phyloP scores from a whole-genome alignment of 1,140 invertebrate species.

The Drosophila lowei region DNA sequence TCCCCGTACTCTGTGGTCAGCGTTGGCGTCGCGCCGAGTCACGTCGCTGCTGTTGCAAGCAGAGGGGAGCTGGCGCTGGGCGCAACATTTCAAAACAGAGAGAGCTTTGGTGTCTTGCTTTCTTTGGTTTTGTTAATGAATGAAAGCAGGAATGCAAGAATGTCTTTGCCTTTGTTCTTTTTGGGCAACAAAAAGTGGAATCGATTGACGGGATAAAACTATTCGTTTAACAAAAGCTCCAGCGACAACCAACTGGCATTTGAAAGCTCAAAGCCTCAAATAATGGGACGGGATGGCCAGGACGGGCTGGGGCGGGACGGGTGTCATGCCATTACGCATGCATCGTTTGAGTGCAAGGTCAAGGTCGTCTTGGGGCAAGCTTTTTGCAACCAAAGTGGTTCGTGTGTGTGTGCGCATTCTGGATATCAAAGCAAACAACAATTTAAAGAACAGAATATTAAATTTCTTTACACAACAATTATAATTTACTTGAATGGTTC shows the following conservation, averaged over 20 bases:
- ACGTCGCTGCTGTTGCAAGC: background rate
- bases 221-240: background rate
- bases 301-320: no score
- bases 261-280: constrained; percentile 22
- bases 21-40: constrained; percentile 1
- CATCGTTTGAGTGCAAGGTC: constrained; percentile 34
- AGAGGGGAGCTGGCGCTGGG: background rate
- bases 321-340: constrained; percentile 15
- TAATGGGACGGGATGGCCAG: background rate
- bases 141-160: constrained; percentile 9
- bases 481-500: no score
- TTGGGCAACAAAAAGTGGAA: constrained; percentile 7
- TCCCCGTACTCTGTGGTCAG: background rate
- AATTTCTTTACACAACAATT: no score
- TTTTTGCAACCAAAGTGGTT: constrained; percentile 35
- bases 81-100: constrained; percentile 46
- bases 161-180: constrained; percentile 10
- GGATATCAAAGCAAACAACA: no score
- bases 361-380: constrained; percentile 35
- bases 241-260: constrained; percentile 12
- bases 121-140: constrained; percentile 30
- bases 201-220: background rate
- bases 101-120: constrained; percentile 24
- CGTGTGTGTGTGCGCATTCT: no score
- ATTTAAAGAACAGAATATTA: background rate